Percentiles rank a stretch among this genome's conserved stretches.
Evolutionary conservation across 2,888 invertebrate genomes (phyloP).

Genomic region (Callinectes sapidus): DNA sequence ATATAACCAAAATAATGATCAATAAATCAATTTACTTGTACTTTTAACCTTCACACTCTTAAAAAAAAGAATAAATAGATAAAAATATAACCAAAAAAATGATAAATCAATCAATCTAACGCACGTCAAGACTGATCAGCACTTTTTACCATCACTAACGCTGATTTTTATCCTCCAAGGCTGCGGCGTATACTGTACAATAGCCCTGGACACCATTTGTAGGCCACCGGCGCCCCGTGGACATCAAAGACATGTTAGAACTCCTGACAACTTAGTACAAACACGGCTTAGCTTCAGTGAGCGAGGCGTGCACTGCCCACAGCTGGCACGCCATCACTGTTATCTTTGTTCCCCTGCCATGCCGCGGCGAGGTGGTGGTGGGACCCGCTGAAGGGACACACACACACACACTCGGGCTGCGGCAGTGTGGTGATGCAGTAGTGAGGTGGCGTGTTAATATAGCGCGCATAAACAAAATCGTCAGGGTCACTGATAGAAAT

Average conservation of each 20-base stretch:
- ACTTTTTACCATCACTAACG: neutral
- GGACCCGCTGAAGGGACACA: neutral
- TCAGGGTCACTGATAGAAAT: too few species aligned
- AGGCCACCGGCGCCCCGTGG: neutral
- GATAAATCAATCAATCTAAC: too few species aligned
- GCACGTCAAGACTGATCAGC: neutral
- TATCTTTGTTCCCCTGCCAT: neutral
- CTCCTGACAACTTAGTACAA: neutral
- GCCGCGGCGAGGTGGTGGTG: neutral
- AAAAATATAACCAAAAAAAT: too few species aligned
- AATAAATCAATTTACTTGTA: too few species aligned
- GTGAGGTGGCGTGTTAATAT: neutral
- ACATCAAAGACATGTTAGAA: neutral
- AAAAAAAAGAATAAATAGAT: neutral
- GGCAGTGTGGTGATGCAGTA: neutral
- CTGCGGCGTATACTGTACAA: neutral
- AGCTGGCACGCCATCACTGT: neutral
- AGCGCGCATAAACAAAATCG: too few species aligned
- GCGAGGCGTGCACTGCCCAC: neutral
- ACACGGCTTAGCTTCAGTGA: neutral
- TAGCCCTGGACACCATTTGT: neutral
- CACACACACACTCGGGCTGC: neutral
- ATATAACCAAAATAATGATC: too few species aligned
- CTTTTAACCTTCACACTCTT: too few species aligned
- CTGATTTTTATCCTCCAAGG: neutral